Evolutionary conservation across 2,888 invertebrate species (phyloP), one percentile per base, ranked within the genome.

Genomic region (Parnassius orleans): DNA sequence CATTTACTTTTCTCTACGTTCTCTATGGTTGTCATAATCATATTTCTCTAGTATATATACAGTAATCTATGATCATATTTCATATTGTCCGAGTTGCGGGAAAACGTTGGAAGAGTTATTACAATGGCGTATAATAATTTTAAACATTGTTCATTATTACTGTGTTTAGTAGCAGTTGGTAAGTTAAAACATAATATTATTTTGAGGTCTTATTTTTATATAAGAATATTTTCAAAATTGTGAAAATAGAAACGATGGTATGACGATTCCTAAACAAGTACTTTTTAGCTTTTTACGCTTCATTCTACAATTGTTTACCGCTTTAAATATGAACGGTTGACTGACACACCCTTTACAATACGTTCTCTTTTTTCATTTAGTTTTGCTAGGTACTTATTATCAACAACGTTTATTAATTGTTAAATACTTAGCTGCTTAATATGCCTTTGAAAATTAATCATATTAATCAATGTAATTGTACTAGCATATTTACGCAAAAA

Each of bases 41-140:
- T n/a, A n/a, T n/a, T n/a, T n/a, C n/a, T n/a, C n/a, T n/a, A n/a
- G n/a, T n/a, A n/a, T n/a, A n/a, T n/a, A n/a, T n/a, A n/a, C n/a
- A n/a, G n/a, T n/a, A n/a, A n/a, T n/a, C n/a, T n/a, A n/a, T n/a
- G n/a, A n/a, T n/a, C n/a, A n/a, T n/a, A n/a, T n/a, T n/a, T 19
- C 19, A 19, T 19, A 19, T 19, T 19, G 33, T 33, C 5, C 33
- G 33, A 5, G 5, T 68, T 70, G 68, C 67, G 67, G 70, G 68
- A 68, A 71, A 75, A 70, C 69, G 70, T 68, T 66, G 61, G 52
- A 66, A 73, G 66, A 67, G 60, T 71, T 66, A 7, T 67, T 67
- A 75, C 69, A 69, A 83, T 84, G 83, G 82, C 80, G 72, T 75
- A 72, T 59, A 68, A 67, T 69, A 78, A 78, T 69, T 72, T 70